These are phyloP conservation scores for Palythoa grandis DNA, from an alignment of 92 coral and sea anemone species.

Conservation along the genomic window DNA sequence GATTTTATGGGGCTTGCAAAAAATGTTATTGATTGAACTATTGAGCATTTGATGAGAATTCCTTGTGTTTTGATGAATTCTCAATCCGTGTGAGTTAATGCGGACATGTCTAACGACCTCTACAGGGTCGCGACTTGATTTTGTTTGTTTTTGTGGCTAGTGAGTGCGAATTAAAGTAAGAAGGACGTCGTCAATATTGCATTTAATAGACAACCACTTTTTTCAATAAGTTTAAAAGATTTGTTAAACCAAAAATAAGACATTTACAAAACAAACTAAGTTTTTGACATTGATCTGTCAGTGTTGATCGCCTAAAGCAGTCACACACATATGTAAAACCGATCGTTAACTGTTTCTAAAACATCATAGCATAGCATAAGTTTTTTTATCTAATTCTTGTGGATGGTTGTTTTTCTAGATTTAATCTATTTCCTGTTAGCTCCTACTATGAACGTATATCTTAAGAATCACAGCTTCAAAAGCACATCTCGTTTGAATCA, in stretches of 20 bases:
- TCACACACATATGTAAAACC: neutral
- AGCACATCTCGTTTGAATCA: neutral
- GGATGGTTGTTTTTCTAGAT: neutral
- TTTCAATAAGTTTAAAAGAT: neutral
- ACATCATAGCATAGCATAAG: neutral
- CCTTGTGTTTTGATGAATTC: neutral
- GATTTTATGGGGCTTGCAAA: neutral
- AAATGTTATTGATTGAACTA: neutral
- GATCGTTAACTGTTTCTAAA: neutral
- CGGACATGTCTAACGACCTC: slow-evolving; percentile 16
- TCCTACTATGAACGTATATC: neutral
- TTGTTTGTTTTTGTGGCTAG: neutral
- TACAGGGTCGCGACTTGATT: neutral
- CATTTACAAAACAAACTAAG: too few relatives aligned
- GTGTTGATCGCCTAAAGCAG: neutral
- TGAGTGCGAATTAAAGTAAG: neutral
- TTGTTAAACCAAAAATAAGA: neutral
- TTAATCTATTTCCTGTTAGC: slow-evolving; percentile 5
- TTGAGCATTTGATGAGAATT: neutral
- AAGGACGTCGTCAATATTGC: neutral
- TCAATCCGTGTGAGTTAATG: neutral
- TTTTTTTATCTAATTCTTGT: neutral
- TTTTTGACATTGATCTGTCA: neutral
- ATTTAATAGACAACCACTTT: neutral
- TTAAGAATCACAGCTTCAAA: neutral